Percentiles rank a stretch among this genome's conserved stretches.
These are phyloP conservation scores for Hesperia comma DNA, from an alignment of 2,888 invertebrate species.

Conservation along the genomic window DNA sequence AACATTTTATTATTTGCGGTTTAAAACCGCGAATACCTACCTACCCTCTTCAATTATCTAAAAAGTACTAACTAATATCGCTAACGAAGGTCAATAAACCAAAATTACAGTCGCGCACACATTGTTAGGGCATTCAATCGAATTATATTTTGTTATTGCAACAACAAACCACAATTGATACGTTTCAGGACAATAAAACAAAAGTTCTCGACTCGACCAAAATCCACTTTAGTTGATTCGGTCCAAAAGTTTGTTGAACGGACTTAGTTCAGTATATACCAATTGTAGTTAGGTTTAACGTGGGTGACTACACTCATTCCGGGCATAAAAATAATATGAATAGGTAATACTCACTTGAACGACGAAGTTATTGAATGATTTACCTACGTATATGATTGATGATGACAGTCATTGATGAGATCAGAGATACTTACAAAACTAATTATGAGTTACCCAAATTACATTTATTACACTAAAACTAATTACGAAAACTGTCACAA, in stretches of 20 bases:
- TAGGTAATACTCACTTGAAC: not conserved
- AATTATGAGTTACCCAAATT: conserved; percentile 2
- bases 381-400: not conserved
- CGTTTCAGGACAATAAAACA: conserved; percentile 28
- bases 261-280: conserved; percentile 25
- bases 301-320: not conserved
- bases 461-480: not conserved
- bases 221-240: conserved; percentile 41
- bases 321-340: not conserved
- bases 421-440: not conserved
- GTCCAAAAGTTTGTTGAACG: conserved; percentile 35
- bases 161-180: conserved; percentile 24
- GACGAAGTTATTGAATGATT: not conserved
- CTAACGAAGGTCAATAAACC: conserved; percentile 14
- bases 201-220: conserved; percentile 38
- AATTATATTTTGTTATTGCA: conserved; percentile 29
- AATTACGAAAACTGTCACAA: not conserved
- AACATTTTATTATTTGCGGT: too few relatives aligned
- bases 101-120: conserved; percentile 21
- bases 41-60: too few relatives aligned
- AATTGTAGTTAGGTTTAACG: not conserved
- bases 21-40: too few relatives aligned
- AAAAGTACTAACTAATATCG: not conserved
- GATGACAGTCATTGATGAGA: not conserved
- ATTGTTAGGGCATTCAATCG: conserved; percentile 25